Evolutionary conservation across 1,140 invertebrate species (phyloP).

Genomic region (Zaprionus ornatus): DNA sequence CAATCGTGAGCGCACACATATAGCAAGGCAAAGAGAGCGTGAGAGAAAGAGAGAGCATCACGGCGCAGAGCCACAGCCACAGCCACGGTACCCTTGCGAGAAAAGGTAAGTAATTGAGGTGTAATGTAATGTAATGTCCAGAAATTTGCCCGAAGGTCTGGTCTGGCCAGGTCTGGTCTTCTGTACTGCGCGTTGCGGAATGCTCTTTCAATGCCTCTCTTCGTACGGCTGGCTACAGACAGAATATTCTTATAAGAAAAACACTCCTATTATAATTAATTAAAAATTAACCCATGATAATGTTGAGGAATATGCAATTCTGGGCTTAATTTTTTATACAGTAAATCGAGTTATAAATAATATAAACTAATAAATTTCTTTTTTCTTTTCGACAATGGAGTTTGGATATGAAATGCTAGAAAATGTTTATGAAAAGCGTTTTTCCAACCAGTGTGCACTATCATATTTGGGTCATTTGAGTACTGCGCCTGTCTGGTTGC

Average conservation of each 20-base stretch:
- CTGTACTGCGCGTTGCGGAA: slow-evolving; percentile 16
- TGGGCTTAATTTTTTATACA: no score
- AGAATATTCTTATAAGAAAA: neutral
- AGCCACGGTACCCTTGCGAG: slow-evolving; percentile 52
- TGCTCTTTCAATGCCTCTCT: slow-evolving; percentile 34
- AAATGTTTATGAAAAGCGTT: slow-evolving; percentile 30
- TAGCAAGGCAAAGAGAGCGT: slow-evolving; percentile 29
- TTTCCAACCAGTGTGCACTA: slow-evolving; percentile 46
- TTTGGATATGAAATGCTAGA: neutral
- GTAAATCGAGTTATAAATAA: no score
- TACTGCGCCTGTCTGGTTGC: slow-evolving; percentile 51
- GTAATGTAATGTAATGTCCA: slow-evolving; percentile 58
- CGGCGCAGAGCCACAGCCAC: slow-evolving; percentile 38
- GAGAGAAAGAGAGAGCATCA: slow-evolving; percentile 37
- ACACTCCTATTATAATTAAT: neutral
- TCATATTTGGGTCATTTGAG: slow-evolving; percentile 50
- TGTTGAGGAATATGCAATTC: neutral
- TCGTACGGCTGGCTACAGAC: slow-evolving; percentile 32
- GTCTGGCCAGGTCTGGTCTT: slow-evolving; percentile 11
- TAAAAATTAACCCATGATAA: neutral
- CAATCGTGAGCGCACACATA: slow-evolving; percentile 61
- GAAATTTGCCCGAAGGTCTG: slow-evolving; percentile 43
- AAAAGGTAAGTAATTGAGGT: slow-evolving; percentile 61
- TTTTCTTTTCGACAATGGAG: neutral
- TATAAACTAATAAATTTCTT: neutral